Base-by-base conservation (phyloP, 1,140 invertebrate species). In the roundworm (Caenorhabditis elegans) region DNA sequence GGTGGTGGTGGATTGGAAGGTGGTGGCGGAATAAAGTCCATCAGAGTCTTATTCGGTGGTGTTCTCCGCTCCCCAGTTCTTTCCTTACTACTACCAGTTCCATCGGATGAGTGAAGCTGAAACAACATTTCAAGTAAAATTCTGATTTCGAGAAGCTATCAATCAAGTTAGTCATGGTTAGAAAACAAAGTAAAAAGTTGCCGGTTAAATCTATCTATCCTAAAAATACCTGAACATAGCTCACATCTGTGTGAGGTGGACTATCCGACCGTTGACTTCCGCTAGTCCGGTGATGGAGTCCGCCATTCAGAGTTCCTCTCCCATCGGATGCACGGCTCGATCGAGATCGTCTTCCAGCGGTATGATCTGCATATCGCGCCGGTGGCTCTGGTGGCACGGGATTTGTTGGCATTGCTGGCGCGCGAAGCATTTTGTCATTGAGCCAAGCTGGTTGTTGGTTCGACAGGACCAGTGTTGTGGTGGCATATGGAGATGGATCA, bases 401-500 rank as follows among this genome's bases (percentile, higher is more conserved):
- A 81, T 84, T 85, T 28, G 82, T 78, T 17, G 84, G 84, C 22
- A 85, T 31, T 17, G 78, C 51, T 4, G 84, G 84, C 1, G 84
- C 84, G 8, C 84, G 60, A 3, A 85, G 65, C 79, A 84, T 84
- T n/a, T 80, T 48, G 19, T 85, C 84, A 28, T 46, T 84, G 4
- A 85, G 51, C 84, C 84, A 85, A 43, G 80, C 78, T 11, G 83
- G 85, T 43, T 83, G 83, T 39, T 85, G 83, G 26, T 78, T 82
- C 15, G 84, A 85, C 46, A 86, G 84, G 5, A 88, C 86, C 13
- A 88, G 65, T n/a, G 87, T 88, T 2, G 87, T 88, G 4, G 87
- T 88, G 19, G 87, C 87, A 47, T 88, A 88, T 11, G 87, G 87
- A 77, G 83, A 88, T 34, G 87, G 87, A 78, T 88, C 87, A 55